Evolutionary conservation across 2,113 vertebrate species (phyloP), one percentile per base, ranked within the genome.

Genomic region (Oncorhynchus nerka): DNA sequence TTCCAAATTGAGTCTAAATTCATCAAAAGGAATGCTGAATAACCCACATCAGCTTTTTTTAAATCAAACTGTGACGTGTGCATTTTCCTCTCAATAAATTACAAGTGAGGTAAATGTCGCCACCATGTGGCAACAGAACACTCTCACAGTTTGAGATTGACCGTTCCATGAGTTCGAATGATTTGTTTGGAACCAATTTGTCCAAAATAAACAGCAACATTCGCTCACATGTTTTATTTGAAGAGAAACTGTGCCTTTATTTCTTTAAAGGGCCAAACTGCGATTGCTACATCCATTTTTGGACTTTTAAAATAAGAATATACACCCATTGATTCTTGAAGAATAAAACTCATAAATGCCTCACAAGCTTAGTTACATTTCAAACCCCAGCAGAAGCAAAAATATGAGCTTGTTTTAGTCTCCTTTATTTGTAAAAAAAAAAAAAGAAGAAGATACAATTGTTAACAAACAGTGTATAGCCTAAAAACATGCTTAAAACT

Each of bases 51-150:
- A 45, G 9, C 55, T 1, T 57, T 57, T 15, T 19, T 5, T 19
- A 3, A 16, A 57, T 19, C 55, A 11, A 9, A 45, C 8, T 45
- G 2, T 45, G 39, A 45, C 0, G 3, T 0, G 39, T 45, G 39
- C 9, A 11, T 45, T 45, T 45, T 57, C 20, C 6, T 57, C 4
- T 57, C 55, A 57, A 57, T 57, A 57, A 57, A 57, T 57, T 20
- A 20, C 20, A 22, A 1, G 39, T 55, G 3, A 22, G 79, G 83
- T 79, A 16, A 77, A 84, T 86, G 82, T 57, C 69, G 83, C 84
- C 82, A 83, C 83, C 81, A 59, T 51, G 73, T 24, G 75, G 81
- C 78, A 3, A 1, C 22, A n/a, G 7, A 55, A n/a, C 9, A 62
- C 59, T 22, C 59, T 19, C n/a, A 62, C 19, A 9, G 59, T n/a